A percentile compares a stretch with the other conserved stretches of the same genome.
phyloP scores from a whole-genome alignment of 2,113 vertebrate species.

The Toxotes chatareus region DNA sequence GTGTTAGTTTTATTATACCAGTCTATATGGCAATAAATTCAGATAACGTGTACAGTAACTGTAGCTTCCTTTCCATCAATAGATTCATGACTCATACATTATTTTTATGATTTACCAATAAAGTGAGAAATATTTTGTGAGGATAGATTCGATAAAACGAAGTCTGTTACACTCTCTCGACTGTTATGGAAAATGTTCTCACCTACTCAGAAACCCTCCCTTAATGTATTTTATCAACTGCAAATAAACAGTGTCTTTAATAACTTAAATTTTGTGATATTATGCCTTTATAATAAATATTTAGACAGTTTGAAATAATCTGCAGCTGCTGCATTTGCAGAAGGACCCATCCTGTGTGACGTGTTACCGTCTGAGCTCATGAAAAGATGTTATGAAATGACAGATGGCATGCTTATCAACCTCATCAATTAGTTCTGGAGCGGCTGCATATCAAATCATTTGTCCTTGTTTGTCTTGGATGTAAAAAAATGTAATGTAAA shows the following conservation, averaged over 20 bases:
- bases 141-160: neutral
- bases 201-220: neutral
- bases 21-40: neutral
- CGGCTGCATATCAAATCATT: conserved; percentile 25
- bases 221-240: neutral
- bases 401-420: conserved; percentile 51
- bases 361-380: conserved; percentile 6
- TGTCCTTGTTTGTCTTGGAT: conserved; percentile 57
- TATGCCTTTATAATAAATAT: neutral
- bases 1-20: conserved; percentile 4
- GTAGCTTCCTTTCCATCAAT: neutral
- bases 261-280: neutral
- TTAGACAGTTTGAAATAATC: neutral
- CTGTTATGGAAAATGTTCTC: neutral
- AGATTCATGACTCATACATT: neutral
- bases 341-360: neutral
- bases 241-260: neutral
- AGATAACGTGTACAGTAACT: neutral
- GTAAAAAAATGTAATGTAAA: conserved; percentile 33
- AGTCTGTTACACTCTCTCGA: neutral
- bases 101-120: conserved; percentile 1
- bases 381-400: conserved; percentile 43
- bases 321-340: conserved; percentile 19
- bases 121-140: neutral
- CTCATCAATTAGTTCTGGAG: conserved; percentile 51